phyloP scores from a whole-genome alignment of 2,888 invertebrate species.

The Eremobia ochroleuca region DNA sequence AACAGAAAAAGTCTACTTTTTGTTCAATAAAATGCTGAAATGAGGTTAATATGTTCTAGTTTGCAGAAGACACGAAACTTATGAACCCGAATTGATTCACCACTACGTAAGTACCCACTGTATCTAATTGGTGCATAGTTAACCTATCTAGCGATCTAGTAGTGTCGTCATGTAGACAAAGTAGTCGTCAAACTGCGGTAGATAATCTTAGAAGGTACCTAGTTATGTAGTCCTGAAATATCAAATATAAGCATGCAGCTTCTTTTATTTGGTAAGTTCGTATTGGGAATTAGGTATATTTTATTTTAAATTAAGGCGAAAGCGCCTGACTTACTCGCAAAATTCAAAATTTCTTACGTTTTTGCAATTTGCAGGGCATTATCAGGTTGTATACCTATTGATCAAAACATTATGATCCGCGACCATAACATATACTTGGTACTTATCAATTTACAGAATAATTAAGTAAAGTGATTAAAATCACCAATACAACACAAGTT shows the following conservation, averaged over 20 bases:
- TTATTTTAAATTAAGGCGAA: not conserved
- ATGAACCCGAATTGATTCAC: conserved; percentile 74
- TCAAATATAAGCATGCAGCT: conserved; percentile 10
- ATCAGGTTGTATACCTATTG: not conserved
- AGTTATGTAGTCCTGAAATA: not conserved
- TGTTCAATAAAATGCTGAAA: conserved; percentile 64
- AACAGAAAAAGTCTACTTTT: conserved; percentile 19
- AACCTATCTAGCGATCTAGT: conserved; percentile 38
- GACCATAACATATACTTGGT: not conserved
- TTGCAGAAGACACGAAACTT: conserved; percentile 67
- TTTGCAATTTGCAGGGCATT: not conserved
- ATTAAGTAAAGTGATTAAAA: not conserved
- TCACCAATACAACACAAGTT: not conserved
- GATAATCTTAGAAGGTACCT: conserved; percentile 12
- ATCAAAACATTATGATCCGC: not conserved
- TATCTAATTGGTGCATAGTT: conserved; percentile 50
- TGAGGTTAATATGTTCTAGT: conserved; percentile 79
- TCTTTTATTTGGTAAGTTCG: conserved; percentile 11
- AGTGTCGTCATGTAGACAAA: conserved; percentile 24
- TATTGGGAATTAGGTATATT: not conserved
- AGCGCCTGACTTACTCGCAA: not conserved
- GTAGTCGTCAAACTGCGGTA: conserved; percentile 6
- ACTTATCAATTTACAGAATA: not conserved
- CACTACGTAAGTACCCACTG: conserved; percentile 78
- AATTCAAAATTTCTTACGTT: not conserved